Percentiles rank a stretch among this genome's conserved stretches.
These are phyloP conservation scores for Laothoe populi DNA, from an alignment of 2,888 invertebrate species.

Conservation along the genomic window DNA sequence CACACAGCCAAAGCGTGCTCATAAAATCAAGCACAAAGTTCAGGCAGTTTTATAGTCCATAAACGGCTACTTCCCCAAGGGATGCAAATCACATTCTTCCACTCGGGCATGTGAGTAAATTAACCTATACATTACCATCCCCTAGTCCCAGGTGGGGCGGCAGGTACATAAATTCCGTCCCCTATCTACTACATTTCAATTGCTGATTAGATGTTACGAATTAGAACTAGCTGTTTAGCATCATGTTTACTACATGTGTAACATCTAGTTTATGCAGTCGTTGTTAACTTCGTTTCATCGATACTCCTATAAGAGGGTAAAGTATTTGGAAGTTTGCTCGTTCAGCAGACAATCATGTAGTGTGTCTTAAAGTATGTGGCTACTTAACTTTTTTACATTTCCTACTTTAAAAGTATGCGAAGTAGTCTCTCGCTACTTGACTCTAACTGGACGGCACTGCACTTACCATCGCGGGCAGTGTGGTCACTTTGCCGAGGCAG, in stretches of 20 bases:
- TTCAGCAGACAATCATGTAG: too few relatives aligned
- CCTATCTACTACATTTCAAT: slow-evolving; percentile 57
- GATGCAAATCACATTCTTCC: slow-evolving; percentile 16
- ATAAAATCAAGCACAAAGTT: not conserved
- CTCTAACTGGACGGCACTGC: too few relatives aligned
- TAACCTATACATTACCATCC: slow-evolving; percentile 72
- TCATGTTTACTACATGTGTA: not conserved
- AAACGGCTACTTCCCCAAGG: not conserved
- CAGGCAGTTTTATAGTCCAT: not conserved
- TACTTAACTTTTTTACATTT: too few relatives aligned
- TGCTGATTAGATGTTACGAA: slow-evolving; percentile 51
- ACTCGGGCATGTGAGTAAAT: slow-evolving; percentile 65
- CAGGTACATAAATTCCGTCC: slow-evolving; percentile 61
- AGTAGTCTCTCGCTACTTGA: too few relatives aligned
- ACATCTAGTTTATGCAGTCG: slow-evolving; percentile 31
- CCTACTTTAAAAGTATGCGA: too few relatives aligned
- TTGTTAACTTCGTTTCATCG: too few relatives aligned
- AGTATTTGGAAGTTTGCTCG: too few relatives aligned
- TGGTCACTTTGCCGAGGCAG: too few relatives aligned
- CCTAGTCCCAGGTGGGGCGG: slow-evolving; percentile 59
- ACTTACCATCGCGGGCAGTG: too few relatives aligned
- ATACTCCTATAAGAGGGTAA: too few relatives aligned
- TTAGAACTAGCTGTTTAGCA: not conserved
- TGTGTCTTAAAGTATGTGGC: too few relatives aligned
- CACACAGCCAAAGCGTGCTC: not conserved